phyloP scores from a whole-genome alignment of 2,113 vertebrate species.

The Pelvicachromis taeniatus region DNA sequence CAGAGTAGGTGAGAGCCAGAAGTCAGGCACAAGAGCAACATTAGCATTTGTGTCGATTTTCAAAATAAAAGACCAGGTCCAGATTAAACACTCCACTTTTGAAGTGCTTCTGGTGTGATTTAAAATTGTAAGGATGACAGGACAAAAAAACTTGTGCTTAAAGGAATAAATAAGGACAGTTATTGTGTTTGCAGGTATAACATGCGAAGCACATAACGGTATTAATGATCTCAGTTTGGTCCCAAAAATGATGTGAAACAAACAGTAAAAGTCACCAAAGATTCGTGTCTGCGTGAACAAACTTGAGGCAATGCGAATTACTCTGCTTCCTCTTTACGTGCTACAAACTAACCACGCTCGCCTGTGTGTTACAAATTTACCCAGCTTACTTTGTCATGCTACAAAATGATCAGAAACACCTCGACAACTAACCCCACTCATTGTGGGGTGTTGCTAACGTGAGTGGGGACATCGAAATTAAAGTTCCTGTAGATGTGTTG shows the following conservation, averaged over 20 bases:
- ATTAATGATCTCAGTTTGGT: not conserved
- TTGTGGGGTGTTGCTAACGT: not conserved
- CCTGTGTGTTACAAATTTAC: not conserved
- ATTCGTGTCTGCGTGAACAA: not conserved
- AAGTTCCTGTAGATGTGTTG: too few species aligned
- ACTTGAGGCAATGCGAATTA: fast-evolving
- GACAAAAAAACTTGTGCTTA: not conserved
- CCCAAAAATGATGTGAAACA: not conserved
- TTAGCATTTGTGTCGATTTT: not conserved
- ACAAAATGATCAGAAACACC: not conserved
- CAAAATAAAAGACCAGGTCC: not conserved
- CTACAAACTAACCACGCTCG: not conserved
- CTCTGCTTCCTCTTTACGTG: not conserved
- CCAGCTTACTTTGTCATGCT: not conserved
- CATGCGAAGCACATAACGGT: fast-evolving
- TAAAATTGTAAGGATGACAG: fast-evolving
- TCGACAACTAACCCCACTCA: fast-evolving
- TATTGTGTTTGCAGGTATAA: not conserved
- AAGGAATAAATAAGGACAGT: not conserved
- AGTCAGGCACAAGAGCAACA: not conserved
- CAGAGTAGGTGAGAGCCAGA: fast-evolving
- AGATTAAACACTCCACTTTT: not conserved
- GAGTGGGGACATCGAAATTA: too few species aligned
- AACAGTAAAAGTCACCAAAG: fast-evolving
- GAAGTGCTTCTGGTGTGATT: not conserved